Conservation (phyloP, 2,797 vertebrate species). For the Leptodactylus fallax region DNA sequence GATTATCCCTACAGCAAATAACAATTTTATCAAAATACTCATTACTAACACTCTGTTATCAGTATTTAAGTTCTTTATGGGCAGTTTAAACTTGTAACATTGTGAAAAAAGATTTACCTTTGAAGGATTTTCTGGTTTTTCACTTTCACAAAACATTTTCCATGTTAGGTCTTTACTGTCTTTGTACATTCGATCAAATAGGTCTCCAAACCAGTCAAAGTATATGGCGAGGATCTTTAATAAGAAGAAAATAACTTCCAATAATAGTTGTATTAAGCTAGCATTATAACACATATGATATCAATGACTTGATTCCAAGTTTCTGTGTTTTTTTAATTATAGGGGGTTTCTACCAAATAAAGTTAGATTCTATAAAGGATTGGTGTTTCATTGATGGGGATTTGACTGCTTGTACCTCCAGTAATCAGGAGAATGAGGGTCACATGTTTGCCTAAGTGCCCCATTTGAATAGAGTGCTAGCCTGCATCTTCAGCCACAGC, state of each 20-base stretch:
- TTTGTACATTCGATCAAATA: constrained; percentile 64
- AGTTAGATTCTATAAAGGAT: too few species aligned
- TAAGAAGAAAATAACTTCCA: background rate
- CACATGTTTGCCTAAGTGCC: too few species aligned
- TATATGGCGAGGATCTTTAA: constrained; percentile 56
- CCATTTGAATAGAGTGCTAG: too few species aligned
- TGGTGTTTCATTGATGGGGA: too few species aligned
- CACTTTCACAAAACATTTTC: constrained; percentile 63
- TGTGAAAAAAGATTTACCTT: constrained; percentile 44
- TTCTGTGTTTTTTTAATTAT: background rate
- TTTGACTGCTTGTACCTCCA: too few species aligned
- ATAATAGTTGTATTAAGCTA: background rate
- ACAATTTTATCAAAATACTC: too few species aligned
- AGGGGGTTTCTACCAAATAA: too few species aligned
- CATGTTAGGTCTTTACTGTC: constrained; percentile 63
- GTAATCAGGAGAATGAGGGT: too few species aligned
- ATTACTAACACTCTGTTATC: too few species aligned
- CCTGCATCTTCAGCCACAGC: too few species aligned
- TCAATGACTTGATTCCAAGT: background rate
- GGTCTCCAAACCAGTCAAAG: constrained; percentile 63
- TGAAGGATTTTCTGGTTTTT: constrained; percentile 61
- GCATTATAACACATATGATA: background rate
- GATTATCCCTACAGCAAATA: too few species aligned
- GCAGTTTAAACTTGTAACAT: background rate
- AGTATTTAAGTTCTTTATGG: too few species aligned